Conservation (phyloP, 1,140 invertebrate genomes). For the Macrobrachium nipponense region DNA sequence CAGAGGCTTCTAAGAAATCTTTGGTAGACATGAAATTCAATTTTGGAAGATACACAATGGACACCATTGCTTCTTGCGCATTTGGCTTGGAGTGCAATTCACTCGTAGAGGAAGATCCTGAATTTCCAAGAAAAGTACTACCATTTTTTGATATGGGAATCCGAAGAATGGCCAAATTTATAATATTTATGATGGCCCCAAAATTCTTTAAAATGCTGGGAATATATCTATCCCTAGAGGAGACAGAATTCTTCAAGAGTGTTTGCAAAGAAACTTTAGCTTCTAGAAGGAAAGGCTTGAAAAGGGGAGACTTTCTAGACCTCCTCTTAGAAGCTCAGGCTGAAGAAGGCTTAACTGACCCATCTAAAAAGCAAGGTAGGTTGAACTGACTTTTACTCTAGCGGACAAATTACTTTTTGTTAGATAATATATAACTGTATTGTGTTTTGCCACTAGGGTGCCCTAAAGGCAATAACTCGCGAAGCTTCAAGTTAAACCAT, state of each 20-base stretch:
- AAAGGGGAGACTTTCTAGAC: slow-evolving; percentile 68
- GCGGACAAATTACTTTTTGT: not conserved
- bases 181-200: not conserved
- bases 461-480: too few relatives aligned
- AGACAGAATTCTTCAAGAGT: slow-evolving; percentile 16
- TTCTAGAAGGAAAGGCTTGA: slow-evolving; percentile 12
- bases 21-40: slow-evolving; percentile 53
- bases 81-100: slow-evolving; percentile 69
- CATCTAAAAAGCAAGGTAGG: not conserved
- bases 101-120: slow-evolving; percentile 47
- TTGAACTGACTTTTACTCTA: too few relatives aligned
- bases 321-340: slow-evolving; percentile 68
- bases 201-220: slow-evolving; percentile 1
- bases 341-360: slow-evolving; percentile 65
- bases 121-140: slow-evolving; percentile 44
- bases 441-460: too few relatives aligned
- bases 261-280: slow-evolving; percentile 12
- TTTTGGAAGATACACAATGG: slow-evolving; percentile 69
- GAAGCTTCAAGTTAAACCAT: too few relatives aligned
- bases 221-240: not conserved
- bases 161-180: not conserved
- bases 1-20: not conserved
- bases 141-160: not conserved
- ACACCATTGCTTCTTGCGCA: slow-evolving; percentile 69
- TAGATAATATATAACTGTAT: too few relatives aligned